Conservation (phyloP, 1,140 invertebrate species). For the Philotrypesis tridentata region DNA sequence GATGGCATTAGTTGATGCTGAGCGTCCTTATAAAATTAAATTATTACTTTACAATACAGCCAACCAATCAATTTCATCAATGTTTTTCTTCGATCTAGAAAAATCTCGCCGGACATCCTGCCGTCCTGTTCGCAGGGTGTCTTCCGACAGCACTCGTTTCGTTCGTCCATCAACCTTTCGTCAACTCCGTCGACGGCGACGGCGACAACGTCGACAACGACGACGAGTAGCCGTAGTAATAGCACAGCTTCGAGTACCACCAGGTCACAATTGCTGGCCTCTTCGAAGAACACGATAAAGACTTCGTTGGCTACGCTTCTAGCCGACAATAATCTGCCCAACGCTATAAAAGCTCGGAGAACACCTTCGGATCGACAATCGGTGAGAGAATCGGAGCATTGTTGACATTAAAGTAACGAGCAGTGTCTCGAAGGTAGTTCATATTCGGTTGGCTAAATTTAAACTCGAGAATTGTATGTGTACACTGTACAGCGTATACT, state of each 20-base stretch:
- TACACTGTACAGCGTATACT: too few species aligned
- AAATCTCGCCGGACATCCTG: constrained; percentile 78
- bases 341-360: background rate
- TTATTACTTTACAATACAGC: too few species aligned
- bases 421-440: too few species aligned
- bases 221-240: background rate
- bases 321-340: constrained; percentile 29
- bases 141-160: constrained; percentile 79
- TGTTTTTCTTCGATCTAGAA: constrained; percentile 66
- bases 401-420: too few species aligned
- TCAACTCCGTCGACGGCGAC: background rate
- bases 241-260: constrained; percentile 4
- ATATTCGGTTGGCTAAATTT: too few species aligned
- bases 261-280: constrained; percentile 16
- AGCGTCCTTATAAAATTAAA: too few species aligned
- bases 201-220: constrained; percentile 36
- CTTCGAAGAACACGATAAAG: constrained; percentile 35
- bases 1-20: too few species aligned
- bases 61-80: too few species aligned
- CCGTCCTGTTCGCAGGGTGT: constrained; percentile 79
- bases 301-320: constrained; percentile 26
- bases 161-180: constrained; percentile 55
- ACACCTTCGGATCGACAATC: constrained; percentile 5
- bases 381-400: constrained; percentile 19
- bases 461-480: too few species aligned